These are phyloP conservation scores for Bombus fervidus DNA, from an alignment of 1,140 invertebrate genomes.

Conservation along the genomic window DNA sequence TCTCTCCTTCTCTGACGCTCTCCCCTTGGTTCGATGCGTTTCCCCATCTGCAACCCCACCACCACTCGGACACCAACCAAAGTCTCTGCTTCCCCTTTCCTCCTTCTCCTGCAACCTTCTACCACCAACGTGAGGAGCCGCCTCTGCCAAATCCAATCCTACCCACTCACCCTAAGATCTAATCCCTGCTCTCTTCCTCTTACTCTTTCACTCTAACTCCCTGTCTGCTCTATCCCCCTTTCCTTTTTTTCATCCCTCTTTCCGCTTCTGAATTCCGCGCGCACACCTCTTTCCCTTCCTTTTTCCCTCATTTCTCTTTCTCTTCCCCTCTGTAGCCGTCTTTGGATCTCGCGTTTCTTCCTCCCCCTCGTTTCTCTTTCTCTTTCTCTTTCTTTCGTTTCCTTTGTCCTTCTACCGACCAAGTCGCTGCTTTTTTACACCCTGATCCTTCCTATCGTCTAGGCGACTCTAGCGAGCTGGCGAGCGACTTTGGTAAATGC, in stretches of 20 bases:
- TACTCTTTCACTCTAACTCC: background rate
- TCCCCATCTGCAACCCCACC: constrained; percentile 68
- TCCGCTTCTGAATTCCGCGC: constrained; percentile 51
- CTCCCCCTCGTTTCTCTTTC: background rate
- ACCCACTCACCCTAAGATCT: constrained; percentile 62
- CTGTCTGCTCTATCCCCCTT: background rate
- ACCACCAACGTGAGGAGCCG: constrained; percentile 64
- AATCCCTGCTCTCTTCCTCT: constrained; percentile 57
- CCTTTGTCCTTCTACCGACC: constrained; percentile 35
- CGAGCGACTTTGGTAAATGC: constrained; percentile 61
- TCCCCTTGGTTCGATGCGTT: constrained; percentile 56
- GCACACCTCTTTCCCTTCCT: constrained; percentile 42
- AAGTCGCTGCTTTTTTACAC: constrained; percentile 39
- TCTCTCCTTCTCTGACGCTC: constrained; percentile 36
- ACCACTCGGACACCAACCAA: constrained; percentile 65
- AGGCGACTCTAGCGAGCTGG: constrained; percentile 53
- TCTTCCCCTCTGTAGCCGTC: background rate
- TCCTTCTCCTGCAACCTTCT: constrained; percentile 53
- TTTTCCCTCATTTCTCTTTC: constrained; percentile 33
- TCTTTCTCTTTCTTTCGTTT: background rate
- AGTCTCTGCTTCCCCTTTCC: constrained; percentile 66
- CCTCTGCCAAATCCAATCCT: constrained; percentile 77
- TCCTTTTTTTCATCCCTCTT: constrained; percentile 17
- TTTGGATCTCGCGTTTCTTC: constrained; percentile 32
- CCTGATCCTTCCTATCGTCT: constrained; percentile 43